Base-by-base conservation (phyloP, 2,797 vertebrate genomes). In the Argentina silus region DNA sequence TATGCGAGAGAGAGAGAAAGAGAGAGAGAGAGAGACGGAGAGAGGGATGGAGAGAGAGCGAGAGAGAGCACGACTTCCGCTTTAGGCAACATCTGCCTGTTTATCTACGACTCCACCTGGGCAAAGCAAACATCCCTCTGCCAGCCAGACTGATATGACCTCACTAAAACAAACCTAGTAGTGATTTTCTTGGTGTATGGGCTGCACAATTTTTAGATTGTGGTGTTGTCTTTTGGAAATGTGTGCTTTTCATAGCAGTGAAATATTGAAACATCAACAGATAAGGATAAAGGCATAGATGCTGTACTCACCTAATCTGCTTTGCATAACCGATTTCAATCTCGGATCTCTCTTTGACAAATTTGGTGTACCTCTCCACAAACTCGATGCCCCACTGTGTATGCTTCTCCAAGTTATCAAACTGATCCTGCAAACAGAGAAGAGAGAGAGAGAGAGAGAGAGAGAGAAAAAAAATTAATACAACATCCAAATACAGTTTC, bases 351-450 rank as follows among this genome's bases (percentile, higher is more conserved):
- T 99, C 98, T 89, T 98, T 99, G 5, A 99, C 97, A 85, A 99
- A 99, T 93, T 99, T 99, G 92, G 96, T 95, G 92, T 98, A 99
- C 85, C 95, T 97, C 84, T 99, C 98, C 76, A 96, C 91, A 73
- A 96, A 96, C 76, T 99, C 98, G 72, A 99, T 99, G 59, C 98
- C 98, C 96, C 96, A 97, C 82, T 98, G 98, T 0, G 98, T 99
- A 66, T 99, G 98, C 89, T 98, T 99, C 92, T 99, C 98, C 90
- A 99, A 93, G 93, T 96, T 99, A 92, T 99, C 98, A 96, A 99
- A 99, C 90, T 99, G 98, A 95, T 99, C 98, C 98, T 99, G 93
- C 45, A 78, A 75, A 82, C 77, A 70, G 63, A 8, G 85, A 14
- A 27, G 14, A 74, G 45, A 73, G 3, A 73, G 59, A 79, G 19